Conservation (phyloP, 2,797 vertebrate species). For the Pangasius djambal region DNA sequence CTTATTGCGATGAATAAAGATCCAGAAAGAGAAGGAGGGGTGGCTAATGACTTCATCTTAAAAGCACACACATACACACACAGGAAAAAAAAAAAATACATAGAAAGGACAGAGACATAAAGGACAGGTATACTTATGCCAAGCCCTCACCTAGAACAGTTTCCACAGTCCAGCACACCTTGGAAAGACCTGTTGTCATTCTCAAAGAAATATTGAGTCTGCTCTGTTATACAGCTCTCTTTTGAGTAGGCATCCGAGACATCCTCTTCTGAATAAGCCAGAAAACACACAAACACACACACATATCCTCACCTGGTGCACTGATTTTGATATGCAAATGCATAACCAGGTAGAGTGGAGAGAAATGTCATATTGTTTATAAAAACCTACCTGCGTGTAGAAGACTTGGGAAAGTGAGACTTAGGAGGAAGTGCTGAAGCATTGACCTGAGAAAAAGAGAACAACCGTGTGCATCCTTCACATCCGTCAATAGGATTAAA, state of each 20-base stretch:
- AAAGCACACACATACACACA: slow-evolving; percentile 17
- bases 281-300: slow-evolving; percentile 32
- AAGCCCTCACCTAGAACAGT: slow-evolving; percentile 90
- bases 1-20: slow-evolving; percentile 59
- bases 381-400: slow-evolving; percentile 87
- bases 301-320: background rate
- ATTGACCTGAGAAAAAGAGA: slow-evolving; percentile 81
- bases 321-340: slow-evolving; percentile 14
- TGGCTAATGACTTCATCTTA: slow-evolving; percentile 40
- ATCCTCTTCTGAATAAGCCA: slow-evolving; percentile 87
- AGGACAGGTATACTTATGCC: slow-evolving; percentile 11
- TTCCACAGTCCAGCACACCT: slow-evolving; percentile 94
- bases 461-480: slow-evolving; percentile 18
- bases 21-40: slow-evolving; percentile 55
- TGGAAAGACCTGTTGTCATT: slow-evolving; percentile 89
- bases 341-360: background rate
- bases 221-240: slow-evolving; percentile 98
- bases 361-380: background rate
- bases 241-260: slow-evolving; percentile 86
- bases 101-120: slow-evolving; percentile 12
- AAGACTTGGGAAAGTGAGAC: slow-evolving; percentile 86
- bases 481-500: slow-evolving; percentile 13
- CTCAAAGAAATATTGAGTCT: slow-evolving; percentile 98
- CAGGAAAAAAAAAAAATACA: background rate
- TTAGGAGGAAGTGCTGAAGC: slow-evolving; percentile 89